Conservation (phyloP, 2,888 invertebrate genomes). For the Aproaerema taeniolella region DNA sequence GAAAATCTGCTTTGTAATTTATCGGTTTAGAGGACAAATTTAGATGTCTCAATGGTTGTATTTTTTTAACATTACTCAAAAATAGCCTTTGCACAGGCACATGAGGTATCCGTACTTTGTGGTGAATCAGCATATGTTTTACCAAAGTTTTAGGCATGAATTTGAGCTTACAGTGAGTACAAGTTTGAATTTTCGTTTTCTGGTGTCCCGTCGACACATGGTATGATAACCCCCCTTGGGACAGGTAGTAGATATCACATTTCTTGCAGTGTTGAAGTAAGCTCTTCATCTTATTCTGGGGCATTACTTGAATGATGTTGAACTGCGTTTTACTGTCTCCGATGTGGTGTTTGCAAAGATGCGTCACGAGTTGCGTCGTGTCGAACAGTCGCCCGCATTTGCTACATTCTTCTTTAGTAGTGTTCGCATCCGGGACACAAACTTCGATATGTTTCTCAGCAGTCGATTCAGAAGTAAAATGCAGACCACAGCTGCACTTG, state of each 20-base stretch:
- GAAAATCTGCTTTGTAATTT: too few species aligned
- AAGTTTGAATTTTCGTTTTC: not conserved
- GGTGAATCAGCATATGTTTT: slow-evolving; percentile 3
- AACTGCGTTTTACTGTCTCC: slow-evolving; percentile 16
- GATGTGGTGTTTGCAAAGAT: slow-evolving; percentile 37
- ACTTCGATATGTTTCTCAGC: slow-evolving; percentile 28
- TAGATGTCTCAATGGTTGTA: too few species aligned
- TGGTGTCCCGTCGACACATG: slow-evolving; percentile 12
- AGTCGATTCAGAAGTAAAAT: slow-evolving; percentile 29
- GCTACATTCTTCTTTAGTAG: slow-evolving; percentile 34
- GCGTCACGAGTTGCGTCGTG: slow-evolving; percentile 31
- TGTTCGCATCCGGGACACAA: slow-evolving; percentile 17
- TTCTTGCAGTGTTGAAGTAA: slow-evolving; percentile 17
- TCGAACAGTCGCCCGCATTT: slow-evolving; percentile 35
- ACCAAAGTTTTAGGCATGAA: slow-evolving; percentile 2
- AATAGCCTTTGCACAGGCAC: too few species aligned
- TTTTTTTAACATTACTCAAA: too few species aligned
- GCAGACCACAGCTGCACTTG: slow-evolving; percentile 35
- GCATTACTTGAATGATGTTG: not conserved
- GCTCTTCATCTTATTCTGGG: not conserved
- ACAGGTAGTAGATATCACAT: slow-evolving; percentile 22
- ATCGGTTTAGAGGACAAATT: too few species aligned
- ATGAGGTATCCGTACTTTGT: too few species aligned
- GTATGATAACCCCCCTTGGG: not conserved
- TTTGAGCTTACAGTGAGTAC: not conserved